phyloP scores from a whole-genome alignment of 2,797 vertebrate species.

The Neopelma chrysocephalum region DNA sequence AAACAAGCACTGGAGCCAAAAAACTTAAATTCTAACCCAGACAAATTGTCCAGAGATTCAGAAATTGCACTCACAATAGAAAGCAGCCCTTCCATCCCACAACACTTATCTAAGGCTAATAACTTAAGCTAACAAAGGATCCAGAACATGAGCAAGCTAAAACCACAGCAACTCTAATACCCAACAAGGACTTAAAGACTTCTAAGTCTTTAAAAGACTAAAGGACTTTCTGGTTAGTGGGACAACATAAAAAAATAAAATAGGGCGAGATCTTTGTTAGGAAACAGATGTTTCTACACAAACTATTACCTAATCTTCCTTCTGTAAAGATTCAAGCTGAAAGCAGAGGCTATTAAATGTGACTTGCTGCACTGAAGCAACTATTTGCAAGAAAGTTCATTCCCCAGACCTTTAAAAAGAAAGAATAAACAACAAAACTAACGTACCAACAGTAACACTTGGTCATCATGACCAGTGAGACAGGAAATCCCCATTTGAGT shows the following conservation, averaged over 20 bases:
- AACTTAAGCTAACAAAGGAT: slow-evolving; percentile 59
- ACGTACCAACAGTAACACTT: not conserved
- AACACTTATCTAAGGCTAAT: slow-evolving; percentile 45
- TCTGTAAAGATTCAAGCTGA: not conserved
- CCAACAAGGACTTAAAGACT: slow-evolving; percentile 3
- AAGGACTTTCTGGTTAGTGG: slow-evolving; percentile 9
- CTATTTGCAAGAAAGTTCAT: not conserved
- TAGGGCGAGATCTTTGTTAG: not conserved
- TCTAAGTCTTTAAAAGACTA: slow-evolving; percentile 11
- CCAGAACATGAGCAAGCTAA: slow-evolving; percentile 35
- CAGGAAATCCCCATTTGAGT: not conserved
- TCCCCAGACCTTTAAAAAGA: not conserved
- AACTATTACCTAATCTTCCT: slow-evolving; percentile 24
- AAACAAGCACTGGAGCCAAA: slow-evolving; percentile 54
- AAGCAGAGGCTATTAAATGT: not conserved
- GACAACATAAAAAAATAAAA: not conserved
- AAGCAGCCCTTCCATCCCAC: slow-evolving; percentile 37
- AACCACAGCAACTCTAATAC: slow-evolving; percentile 45
- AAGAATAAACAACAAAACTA: not conserved
- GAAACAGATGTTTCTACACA: slow-evolving; percentile 41
- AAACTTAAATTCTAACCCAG: slow-evolving; percentile 44
- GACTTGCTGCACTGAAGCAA: not conserved
- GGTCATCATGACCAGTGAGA: not conserved
- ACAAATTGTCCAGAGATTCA: slow-evolving; percentile 56
- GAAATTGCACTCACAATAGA: slow-evolving; percentile 26